Base-by-base conservation (phyloP, 2,113 vertebrate species). In the Aphyosemion australe region DNA sequence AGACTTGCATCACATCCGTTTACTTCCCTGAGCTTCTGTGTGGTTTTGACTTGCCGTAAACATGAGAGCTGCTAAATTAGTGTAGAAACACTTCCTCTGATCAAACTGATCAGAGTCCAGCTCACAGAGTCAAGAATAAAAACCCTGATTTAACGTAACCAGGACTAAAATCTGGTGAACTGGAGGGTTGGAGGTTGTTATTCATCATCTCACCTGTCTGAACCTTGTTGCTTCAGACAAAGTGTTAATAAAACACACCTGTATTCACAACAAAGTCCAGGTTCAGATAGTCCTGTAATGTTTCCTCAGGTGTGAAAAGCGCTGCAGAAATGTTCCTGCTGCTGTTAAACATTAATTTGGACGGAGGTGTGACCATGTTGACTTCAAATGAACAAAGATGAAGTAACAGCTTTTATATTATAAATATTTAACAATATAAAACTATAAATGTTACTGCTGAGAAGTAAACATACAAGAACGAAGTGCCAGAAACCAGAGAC, bases 261-360 rank as follows among this genome's bases (percentile, higher is more conserved):
- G 26, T 8, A 37, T 37, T 37, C 80, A 45, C 60, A 32, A 48
- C 66, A 31, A 67, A 42, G 62, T 39, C 46, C 67, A 16, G 13
- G 8, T 51, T 59, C 52, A 51, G 48, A 55, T 31, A 65, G 1
- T 48, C 15, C 3, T 5, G 32, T 34, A 19, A 6, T 21, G 14
- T 5, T 19, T 18, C 47, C 26, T 5, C 2, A 47, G 11, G n/a
- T 13, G 0, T 0, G 8, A 12, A 5, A 32, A 37, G 32, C 32
- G 12, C 45, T 46, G 32, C 20, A 67, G 1, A 56, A 50, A 19
- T 14, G 15, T 69, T 73, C 74, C 72, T 69, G 74, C 15, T 20
- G 26, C 15, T 45, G 12, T 18, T 45, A 15, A 9, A 31, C 10
- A 39, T 34, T 58, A 47, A 11, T n/a, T 4, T 12, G 12, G 37